Evolutionary conservation across 2,888 invertebrate genomes (phyloP).

Genomic region (Cephalotes varians): DNA sequence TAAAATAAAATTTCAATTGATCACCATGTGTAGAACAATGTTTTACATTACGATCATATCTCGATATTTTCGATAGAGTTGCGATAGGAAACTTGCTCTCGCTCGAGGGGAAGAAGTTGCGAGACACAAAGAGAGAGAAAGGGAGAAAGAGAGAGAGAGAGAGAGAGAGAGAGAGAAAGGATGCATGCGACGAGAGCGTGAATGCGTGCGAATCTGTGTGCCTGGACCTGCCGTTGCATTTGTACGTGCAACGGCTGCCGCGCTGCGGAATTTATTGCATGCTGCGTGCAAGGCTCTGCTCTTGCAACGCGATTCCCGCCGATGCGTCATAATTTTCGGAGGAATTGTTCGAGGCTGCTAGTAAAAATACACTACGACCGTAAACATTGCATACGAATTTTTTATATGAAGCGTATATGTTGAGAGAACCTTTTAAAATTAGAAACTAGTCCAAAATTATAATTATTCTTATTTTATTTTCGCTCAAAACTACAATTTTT

Average conservation of each 20-base stretch:
- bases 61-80: conserved; percentile 17
- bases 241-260: conserved; percentile 49
- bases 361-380: conserved; percentile 27
- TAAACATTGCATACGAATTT: neutral
- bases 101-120: conserved; percentile 60
- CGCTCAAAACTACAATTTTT: neutral
- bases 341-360: conserved; percentile 43
- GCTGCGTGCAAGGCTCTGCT: conserved; percentile 32
- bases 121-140: neutral
- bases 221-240: conserved; percentile 32
- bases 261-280: conserved; percentile 62
- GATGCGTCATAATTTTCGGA: conserved; percentile 66
- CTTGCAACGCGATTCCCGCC: conserved; percentile 58
- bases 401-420: neutral
- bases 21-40: neutral
- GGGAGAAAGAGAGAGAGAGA: neutral
- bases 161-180: neutral
- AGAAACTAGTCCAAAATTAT: neutral
- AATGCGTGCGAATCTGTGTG: conserved; percentile 27
- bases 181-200: neutral
- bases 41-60: conserved; percentile 2
- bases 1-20: neutral
- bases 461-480: neutral
- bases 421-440: neutral
- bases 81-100: conserved; percentile 44